phyloP scores from a whole-genome alignment of 2,113 vertebrate species.

The Poecilia latipinna region DNA sequence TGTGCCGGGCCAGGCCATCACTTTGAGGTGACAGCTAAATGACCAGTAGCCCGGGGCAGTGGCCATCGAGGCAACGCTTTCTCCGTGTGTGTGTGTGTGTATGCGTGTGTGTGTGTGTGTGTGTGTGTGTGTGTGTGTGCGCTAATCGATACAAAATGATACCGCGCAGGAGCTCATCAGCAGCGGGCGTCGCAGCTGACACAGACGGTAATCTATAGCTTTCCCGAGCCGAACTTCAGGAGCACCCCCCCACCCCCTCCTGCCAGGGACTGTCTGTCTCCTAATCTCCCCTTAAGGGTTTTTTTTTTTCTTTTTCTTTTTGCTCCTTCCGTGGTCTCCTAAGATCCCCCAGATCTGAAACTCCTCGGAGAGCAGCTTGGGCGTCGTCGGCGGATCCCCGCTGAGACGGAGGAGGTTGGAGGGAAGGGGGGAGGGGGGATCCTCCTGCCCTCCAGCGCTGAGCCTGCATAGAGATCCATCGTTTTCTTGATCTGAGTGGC shows the following conservation, averaged over 20 bases:
- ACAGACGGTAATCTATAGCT: slow-evolving; percentile 72
- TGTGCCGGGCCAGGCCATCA: slow-evolving; percentile 63
- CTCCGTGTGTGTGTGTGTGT: slow-evolving; percentile 39
- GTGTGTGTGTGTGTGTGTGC: slow-evolving; percentile 58
- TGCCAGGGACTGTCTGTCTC: slow-evolving; percentile 14
- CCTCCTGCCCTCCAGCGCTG: slow-evolving; percentile 46
- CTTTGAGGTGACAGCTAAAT: slow-evolving; percentile 79
- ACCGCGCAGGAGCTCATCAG: slow-evolving; percentile 71
- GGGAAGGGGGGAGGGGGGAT: background rate
- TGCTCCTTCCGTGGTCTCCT: slow-evolving; percentile 34
- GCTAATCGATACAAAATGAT: slow-evolving; percentile 76
- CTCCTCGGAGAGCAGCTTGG: slow-evolving; percentile 56
- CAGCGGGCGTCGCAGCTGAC: slow-evolving; percentile 69
- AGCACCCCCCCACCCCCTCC: slow-evolving; percentile 1
- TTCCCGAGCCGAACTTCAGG: slow-evolving; percentile 65
- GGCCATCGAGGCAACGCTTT: slow-evolving; percentile 62
- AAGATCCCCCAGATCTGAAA: slow-evolving; percentile 45
- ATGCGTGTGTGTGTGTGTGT: slow-evolving; percentile 50
- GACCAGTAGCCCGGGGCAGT: slow-evolving; percentile 65
- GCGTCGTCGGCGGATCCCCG: slow-evolving; percentile 44
- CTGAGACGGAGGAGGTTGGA: slow-evolving; percentile 11
- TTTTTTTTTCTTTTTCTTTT: background rate
- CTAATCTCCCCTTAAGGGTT: slow-evolving; percentile 59
- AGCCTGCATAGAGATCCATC: background rate
- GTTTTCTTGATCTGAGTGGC: slow-evolving; percentile 64